A percentile compares a stretch with the other conserved stretches of the same genome.
Evolutionary conservation across 2,113 vertebrate species (phyloP).

Genomic region (Addax nasomaculatus): DNA sequence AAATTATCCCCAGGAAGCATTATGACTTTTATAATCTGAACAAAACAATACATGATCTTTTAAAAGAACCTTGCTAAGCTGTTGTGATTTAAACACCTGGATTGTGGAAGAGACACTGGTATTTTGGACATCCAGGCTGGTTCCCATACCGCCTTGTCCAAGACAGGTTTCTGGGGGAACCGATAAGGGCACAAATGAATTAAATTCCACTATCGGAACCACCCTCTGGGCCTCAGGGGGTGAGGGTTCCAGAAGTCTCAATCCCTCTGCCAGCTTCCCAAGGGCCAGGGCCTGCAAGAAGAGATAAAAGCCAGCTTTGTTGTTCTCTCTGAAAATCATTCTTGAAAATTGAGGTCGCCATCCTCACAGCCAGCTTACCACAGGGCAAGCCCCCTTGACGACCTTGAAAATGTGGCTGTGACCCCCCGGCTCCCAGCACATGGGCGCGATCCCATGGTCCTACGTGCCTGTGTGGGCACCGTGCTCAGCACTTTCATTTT

Average conservation of each 20-base stretch:
- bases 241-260: background rate
- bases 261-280: background rate
- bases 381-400: fast-evolving
- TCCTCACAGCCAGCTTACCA: background rate
- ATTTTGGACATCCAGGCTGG: background rate
- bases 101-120: background rate
- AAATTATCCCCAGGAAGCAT: background rate
- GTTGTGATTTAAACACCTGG: background rate
- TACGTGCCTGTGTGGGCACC: fast-evolving
- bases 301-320: constrained; percentile 27
- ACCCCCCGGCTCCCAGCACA: too few species aligned
- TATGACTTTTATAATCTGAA: background rate
- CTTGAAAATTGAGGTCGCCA: background rate
- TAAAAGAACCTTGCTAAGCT: background rate
- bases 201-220: background rate
- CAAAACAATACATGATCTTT: background rate
- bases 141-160: background rate
- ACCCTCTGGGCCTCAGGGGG: background rate
- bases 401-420: background rate
- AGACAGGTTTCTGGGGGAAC: constrained; percentile 43
- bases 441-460: fast-evolving
- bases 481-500: background rate
- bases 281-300: background rate
- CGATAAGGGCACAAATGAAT: constrained; percentile 30
- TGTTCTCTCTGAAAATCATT: background rate